Percentiles rank a stretch among this genome's conserved stretches.
Evolutionary conservation across 2,888 invertebrate genomes (phyloP).

Genomic region (Amiota mariae): DNA sequence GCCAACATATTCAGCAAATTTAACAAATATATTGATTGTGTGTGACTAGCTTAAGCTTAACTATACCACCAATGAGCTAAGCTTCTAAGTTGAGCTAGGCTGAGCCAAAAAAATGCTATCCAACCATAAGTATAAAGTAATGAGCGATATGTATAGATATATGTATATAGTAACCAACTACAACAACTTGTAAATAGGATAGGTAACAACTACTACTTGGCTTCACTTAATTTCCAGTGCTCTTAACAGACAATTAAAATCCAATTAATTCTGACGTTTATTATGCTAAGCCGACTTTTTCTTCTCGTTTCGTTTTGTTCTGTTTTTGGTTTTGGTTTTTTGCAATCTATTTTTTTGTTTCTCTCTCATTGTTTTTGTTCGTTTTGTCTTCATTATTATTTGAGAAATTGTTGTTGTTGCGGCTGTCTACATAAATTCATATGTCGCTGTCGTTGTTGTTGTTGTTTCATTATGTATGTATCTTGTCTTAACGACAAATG

Average conservation of each 20-base stretch:
- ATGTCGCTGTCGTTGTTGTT: constrained; percentile 33
- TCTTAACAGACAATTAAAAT: constrained; percentile 69
- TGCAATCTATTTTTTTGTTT: constrained; percentile 5
- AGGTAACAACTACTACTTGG: constrained; percentile 9
- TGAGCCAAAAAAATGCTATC: too few species aligned
- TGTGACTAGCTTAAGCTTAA: too few species aligned
- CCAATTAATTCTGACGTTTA: constrained; percentile 74
- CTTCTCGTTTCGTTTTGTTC: constrained; percentile 21
- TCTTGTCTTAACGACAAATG: background rate
- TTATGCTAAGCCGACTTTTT: constrained; percentile 58
- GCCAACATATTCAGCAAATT: too few species aligned
- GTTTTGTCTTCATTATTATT: constrained; percentile 32
- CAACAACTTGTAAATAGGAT: too few species aligned
- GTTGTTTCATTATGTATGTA: constrained; percentile 19
- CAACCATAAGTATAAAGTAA: too few species aligned
- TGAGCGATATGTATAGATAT: too few species aligned
- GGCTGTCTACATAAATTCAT: constrained; percentile 22
- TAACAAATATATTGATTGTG: too few species aligned
- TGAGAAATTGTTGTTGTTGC: constrained; percentile 20
- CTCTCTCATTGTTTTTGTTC: constrained; percentile 6
- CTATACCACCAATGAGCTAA: too few species aligned
- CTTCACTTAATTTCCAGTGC: constrained; percentile 42
- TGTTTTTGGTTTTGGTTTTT: constrained; percentile 4
- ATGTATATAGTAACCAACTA: too few species aligned
- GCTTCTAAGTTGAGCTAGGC: too few species aligned